Base-by-base conservation (phyloP, 1,140 invertebrate genomes). In the Ooceraea biroi region DNA sequence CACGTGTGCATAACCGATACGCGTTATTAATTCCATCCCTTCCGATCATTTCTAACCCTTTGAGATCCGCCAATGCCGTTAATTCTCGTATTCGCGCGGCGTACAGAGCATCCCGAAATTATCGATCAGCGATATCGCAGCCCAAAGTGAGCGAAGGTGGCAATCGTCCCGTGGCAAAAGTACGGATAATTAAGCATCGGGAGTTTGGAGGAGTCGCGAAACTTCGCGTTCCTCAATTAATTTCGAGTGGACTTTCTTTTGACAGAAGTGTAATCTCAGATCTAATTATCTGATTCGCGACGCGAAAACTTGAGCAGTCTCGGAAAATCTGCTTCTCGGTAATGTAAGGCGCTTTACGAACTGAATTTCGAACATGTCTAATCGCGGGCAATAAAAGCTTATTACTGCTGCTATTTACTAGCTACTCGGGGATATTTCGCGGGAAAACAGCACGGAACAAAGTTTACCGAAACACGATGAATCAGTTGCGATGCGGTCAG, bases 1-100 rank as follows among this genome's bases (percentile, higher is more conserved):
- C 74, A 44, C 36, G 65, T 46, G 74, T 57, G 63, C 76, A 25
- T 7, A 22, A 44, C 30, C 48, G 63, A 78, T 80, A 80, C 50
- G 76, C 36, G 66, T 55, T 57, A 65, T 71, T 71, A 80, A 80
- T 80, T 57, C 25, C 76, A 71, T 80, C 63, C 63, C 76, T 78
- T 19, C 8, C 65, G 76, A 80, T 80, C 65, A 30, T 71, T 71
- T 44, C 76, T 57, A 58, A 71, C 65, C 76, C 76, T 80, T 80
- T 80, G 76, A 80, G 76, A 80, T 76, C 36, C 22, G 36, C 63
- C 55, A 46, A 80, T 27, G 50, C 60, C 60, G 27, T 50, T 76
- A 44, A 36, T 8, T 63, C 58, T 30, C 73, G 58, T 30, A 48
- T 76, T 66, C 58, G 41, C 60, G 44, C 60, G 58, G n/a, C 14